phyloP scores from a whole-genome alignment of 2,113 vertebrate species.

The Caracal caracal region DNA sequence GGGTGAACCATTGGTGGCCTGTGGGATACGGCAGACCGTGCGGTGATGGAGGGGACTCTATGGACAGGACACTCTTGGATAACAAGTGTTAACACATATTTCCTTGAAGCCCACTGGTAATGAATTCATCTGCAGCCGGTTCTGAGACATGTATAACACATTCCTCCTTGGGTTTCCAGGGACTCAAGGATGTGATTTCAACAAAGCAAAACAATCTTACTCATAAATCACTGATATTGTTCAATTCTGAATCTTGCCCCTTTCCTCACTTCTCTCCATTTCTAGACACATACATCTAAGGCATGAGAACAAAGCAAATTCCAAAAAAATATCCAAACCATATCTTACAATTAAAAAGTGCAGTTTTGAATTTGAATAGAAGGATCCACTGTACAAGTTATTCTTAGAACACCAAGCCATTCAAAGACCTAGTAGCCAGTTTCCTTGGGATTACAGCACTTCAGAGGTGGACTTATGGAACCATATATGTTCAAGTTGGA shows the following conservation, averaged over 20 bases:
- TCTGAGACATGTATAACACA: slow-evolving; percentile 6
- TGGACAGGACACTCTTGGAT: not conserved
- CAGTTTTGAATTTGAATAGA: not conserved
- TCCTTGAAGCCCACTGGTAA: not conserved
- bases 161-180: slow-evolving; percentile 29
- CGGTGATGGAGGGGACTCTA: not conserved
- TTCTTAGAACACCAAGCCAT: not conserved
- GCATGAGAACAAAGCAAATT: not conserved
- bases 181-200: not conserved
- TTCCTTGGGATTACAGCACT: not conserved
- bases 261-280: not conserved
- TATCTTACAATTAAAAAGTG: not conserved
- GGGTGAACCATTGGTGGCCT: not conserved
- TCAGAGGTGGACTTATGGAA: not conserved
- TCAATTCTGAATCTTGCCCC: not conserved
- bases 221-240: not conserved
- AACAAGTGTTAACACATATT: not conserved
- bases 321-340: not conserved
- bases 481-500: not conserved
- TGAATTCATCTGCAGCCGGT: not conserved
- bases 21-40: not conserved
- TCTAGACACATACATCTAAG: not conserved
- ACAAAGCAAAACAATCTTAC: not conserved
- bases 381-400: not conserved
- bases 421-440: not conserved